phyloP scores from a whole-genome alignment of 2,797 vertebrate genomes.

The Furcifer pardalis region DNA sequence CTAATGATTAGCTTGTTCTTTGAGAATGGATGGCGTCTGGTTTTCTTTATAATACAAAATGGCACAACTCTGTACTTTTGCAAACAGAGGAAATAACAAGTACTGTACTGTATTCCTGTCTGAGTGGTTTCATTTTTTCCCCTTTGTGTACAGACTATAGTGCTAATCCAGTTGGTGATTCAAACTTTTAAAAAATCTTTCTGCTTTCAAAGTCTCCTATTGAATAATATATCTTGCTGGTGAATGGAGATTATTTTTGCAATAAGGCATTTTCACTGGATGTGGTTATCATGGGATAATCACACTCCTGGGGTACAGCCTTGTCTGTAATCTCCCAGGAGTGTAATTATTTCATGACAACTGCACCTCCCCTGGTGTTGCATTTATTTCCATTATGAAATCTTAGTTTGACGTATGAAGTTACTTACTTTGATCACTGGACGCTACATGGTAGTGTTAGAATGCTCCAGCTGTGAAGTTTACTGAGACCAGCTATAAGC shows the following conservation, averaged over 20 bases:
- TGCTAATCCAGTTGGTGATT: slow-evolving; percentile 77
- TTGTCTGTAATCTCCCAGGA: slow-evolving; percentile 82
- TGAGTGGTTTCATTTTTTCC: slow-evolving; percentile 47
- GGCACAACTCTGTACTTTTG: slow-evolving; percentile 29
- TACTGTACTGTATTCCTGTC: too few relatives aligned
- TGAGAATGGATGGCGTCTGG: not conserved
- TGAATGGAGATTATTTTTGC: slow-evolving; percentile 84
- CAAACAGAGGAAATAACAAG: slow-evolving; percentile 65
- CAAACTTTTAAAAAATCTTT: slow-evolving; percentile 71
- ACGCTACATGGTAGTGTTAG: slow-evolving; percentile 75
- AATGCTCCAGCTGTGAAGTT: slow-evolving; percentile 81
- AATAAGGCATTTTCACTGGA: slow-evolving; percentile 82
- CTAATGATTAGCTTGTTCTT: slow-evolving; percentile 35
- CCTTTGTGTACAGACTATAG: slow-evolving; percentile 70
- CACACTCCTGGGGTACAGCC: slow-evolving; percentile 81
- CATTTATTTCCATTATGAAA: slow-evolving; percentile 84
- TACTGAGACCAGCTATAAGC: slow-evolving; percentile 77
- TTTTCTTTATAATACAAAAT: slow-evolving; percentile 46
- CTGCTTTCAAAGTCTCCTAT: slow-evolving; percentile 71
- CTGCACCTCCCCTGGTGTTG: slow-evolving; percentile 74
- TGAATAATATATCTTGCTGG: slow-evolving; percentile 81
- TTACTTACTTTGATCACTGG: slow-evolving; percentile 81
- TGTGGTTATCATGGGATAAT: slow-evolving; percentile 83
- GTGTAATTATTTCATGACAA: slow-evolving; percentile 86
- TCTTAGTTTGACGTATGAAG: slow-evolving; percentile 80